Percentiles rank a stretch among this genome's conserved stretches.
Evolutionary conservation across 1,140 invertebrate species (phyloP).

Genomic region (Drosophila ohnishii): DNA sequence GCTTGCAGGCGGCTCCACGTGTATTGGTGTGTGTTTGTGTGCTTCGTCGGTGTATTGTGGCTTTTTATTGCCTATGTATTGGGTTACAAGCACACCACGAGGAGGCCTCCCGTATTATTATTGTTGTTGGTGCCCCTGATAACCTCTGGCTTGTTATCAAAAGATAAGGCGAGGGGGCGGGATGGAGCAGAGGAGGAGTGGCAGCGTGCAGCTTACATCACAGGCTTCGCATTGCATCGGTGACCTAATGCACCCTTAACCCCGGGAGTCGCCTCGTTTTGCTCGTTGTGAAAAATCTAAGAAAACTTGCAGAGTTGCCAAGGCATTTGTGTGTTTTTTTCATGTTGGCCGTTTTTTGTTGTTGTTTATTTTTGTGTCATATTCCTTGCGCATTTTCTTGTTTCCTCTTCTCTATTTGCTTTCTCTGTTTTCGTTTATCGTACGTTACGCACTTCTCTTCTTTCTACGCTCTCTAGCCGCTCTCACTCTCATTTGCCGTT

Average conservation of each 20-base stretch:
- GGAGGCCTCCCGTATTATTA: slow-evolving; percentile 31
- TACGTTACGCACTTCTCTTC: slow-evolving; percentile 31
- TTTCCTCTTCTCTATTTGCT: slow-evolving; percentile 18
- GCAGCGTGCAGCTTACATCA: slow-evolving; percentile 34
- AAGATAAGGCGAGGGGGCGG: not conserved
- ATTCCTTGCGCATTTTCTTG: slow-evolving; percentile 33
- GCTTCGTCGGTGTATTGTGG: slow-evolving; percentile 22
- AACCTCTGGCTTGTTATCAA: slow-evolving; percentile 59
- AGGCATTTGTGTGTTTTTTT: slow-evolving; percentile 9
- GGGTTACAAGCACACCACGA: slow-evolving; percentile 42
- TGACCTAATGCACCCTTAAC: slow-evolving; percentile 52
- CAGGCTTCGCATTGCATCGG: slow-evolving; percentile 29
- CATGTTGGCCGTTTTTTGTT: slow-evolving; percentile 28
- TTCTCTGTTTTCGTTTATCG: slow-evolving; percentile 35
- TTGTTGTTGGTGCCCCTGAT: slow-evolving; percentile 47
- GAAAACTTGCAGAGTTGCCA: slow-evolving; percentile 28
- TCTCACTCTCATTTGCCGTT: slow-evolving; percentile 30
- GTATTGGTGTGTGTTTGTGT: slow-evolving; percentile 35
- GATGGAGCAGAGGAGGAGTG: slow-evolving; percentile 10
- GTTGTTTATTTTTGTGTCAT: slow-evolving; percentile 42
- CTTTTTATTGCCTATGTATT: slow-evolving; percentile 22
- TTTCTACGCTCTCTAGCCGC: slow-evolving; percentile 19
- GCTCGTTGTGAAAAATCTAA: slow-evolving; percentile 19
- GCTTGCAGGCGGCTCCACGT: slow-evolving; percentile 53
- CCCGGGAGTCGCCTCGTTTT: slow-evolving; percentile 17